Evolutionary conservation across 2,797 vertebrate species (phyloP).

Genomic region (Danionella dracula): DNA sequence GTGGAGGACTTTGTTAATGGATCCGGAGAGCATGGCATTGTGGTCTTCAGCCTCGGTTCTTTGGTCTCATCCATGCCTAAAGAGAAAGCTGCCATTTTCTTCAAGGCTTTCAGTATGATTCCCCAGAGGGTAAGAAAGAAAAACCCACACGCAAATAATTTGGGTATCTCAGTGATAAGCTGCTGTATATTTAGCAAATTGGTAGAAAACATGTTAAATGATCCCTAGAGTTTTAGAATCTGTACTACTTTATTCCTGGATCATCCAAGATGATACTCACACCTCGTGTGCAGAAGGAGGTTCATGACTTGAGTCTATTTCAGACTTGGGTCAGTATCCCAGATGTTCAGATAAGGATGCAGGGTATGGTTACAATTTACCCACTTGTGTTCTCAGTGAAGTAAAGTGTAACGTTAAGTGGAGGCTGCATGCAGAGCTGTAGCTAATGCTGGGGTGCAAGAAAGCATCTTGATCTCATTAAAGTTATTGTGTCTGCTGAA

Average conservation of each 20-base stretch:
- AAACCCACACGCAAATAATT: no score
- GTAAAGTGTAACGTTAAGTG: constrained; percentile 1
- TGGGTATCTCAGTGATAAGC: no score
- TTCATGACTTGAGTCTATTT: constrained; percentile 5
- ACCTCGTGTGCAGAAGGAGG: background rate
- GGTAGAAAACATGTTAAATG: no score
- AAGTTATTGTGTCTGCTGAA: background rate
- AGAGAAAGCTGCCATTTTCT: constrained; percentile 71
- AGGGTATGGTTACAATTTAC: background rate
- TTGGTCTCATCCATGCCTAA: constrained; percentile 79
- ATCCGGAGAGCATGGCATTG: constrained; percentile 82
- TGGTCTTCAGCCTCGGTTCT: constrained; percentile 88
- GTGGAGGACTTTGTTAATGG: constrained; percentile 77
- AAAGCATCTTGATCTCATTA: constrained; percentile 22
- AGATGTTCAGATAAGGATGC: background rate
- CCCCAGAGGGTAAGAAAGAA: constrained; percentile 78
- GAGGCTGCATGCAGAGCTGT: background rate
- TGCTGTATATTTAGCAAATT: no score
- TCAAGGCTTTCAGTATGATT: constrained; percentile 79
- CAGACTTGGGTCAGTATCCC: background rate
- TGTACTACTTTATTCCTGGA: no score
- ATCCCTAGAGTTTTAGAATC: no score
- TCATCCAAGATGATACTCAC: no score
- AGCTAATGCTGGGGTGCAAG: background rate
- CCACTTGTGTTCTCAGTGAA: background rate